Conservation (phyloP, 2,113 vertebrate species). For the Alces alces region DNA sequence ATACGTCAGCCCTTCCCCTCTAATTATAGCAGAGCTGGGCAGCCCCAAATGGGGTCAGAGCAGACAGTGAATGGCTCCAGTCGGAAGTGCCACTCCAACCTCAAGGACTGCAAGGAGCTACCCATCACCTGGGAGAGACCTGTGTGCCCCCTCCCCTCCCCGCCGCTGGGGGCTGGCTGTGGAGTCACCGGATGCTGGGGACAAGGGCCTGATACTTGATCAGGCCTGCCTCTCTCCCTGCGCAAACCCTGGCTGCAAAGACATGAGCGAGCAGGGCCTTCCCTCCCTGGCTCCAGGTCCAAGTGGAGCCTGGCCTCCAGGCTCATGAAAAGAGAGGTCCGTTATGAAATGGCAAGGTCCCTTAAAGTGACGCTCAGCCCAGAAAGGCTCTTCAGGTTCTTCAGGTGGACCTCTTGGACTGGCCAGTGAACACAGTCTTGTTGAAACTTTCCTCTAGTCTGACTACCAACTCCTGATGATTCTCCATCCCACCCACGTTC, state of each 20-base stretch:
- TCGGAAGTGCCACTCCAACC: not conserved
- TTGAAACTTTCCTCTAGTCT: not conserved
- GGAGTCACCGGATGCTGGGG: accelerated
- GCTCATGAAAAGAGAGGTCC: not conserved
- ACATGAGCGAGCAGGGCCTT: too few relatives aligned
- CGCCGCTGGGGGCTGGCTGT: accelerated
- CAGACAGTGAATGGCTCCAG: not conserved
- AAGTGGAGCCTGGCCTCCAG: too few relatives aligned
- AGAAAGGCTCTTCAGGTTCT: not conserved
- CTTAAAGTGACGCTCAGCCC: not conserved
- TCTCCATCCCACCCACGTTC: not conserved
- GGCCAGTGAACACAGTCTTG: not conserved
- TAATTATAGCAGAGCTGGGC: not conserved
- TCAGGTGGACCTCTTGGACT: not conserved
- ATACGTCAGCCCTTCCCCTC: not conserved
- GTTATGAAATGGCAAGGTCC: not conserved
- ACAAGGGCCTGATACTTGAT: not conserved
- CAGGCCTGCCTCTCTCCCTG: not conserved
- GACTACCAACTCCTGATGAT: not conserved
- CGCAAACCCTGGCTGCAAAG: not conserved
- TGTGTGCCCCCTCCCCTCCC: not conserved
- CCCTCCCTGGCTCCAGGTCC: not conserved
- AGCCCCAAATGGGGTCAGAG: not conserved
- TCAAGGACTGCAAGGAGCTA: not conserved
- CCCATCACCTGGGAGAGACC: not conserved